phyloP scores from a whole-genome alignment of 2,888 invertebrate genomes.

The Stenodera caucasica region DNA sequence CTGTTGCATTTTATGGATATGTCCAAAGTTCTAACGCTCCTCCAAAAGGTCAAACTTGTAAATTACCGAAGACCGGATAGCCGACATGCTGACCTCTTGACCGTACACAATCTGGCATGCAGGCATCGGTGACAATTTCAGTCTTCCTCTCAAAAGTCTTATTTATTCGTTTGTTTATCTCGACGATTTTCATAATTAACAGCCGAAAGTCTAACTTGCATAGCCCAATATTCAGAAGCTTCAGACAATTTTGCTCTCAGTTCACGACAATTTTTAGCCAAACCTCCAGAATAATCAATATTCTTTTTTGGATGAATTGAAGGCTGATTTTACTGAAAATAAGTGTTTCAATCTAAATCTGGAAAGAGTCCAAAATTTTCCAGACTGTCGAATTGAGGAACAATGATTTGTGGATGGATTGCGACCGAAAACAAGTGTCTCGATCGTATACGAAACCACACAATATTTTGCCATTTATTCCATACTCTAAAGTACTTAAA shows the following conservation, averaged over 20 bases:
- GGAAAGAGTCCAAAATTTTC: too few relatives aligned
- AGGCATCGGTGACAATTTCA: constrained; percentile 21
- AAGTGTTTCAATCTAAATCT: not conserved
- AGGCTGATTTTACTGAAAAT: not conserved
- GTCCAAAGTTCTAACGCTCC: constrained; percentile 23
- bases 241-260: too few relatives aligned
- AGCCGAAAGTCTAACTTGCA: too few relatives aligned
- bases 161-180: constrained; percentile 3
- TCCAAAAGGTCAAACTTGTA: constrained; percentile 26
- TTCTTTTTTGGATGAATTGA: too few relatives aligned
- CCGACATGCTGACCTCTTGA: constrained; percentile 31
- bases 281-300: too few relatives aligned
- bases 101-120: constrained; percentile 28
- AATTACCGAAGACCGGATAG: constrained; percentile 23
- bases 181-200: not conserved
- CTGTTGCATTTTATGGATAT: constrained; percentile 24
- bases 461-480: constrained; percentile 7
- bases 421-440: too few relatives aligned
- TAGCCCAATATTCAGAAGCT: too few relatives aligned
- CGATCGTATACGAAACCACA: too few relatives aligned
- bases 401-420: too few relatives aligned
- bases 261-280: too few relatives aligned
- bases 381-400: too few relatives aligned
- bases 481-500: not conserved
- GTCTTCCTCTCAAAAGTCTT: constrained; percentile 19